Evolutionary conservation across 2,888 invertebrate species (phyloP), one percentile per base, ranked within the genome.

Genomic region (Stomorhina lunata): DNA sequence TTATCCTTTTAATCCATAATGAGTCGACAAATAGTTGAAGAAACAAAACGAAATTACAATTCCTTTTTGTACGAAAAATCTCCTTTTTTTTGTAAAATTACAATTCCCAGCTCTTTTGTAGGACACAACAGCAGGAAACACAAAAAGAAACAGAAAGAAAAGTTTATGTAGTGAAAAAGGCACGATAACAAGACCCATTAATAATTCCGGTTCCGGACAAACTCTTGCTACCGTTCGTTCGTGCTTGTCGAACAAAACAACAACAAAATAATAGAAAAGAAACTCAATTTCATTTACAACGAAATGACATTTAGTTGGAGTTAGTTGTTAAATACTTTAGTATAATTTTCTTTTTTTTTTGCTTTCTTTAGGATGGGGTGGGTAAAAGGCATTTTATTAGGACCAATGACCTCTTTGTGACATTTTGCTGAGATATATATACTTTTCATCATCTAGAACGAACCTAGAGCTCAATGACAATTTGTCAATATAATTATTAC

Each of bases 161-260:
- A 88, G 87, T 90, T 90, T 90, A 90, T 90, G 90, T 89, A 90
- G 87, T 89, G 90, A 89, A 89, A 89, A 87, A 87, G 87, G 87
- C 87, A 89, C 77, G 91, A 90, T 90, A 90, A 90, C 90, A 89
- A 90, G 89, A 84, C 86, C 85, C 89, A 90, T 90, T 90, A 89
- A 90, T 90, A 90, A 90, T 89, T 85, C 85, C 80, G 81, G 63
- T 85, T 85, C 83, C 85, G 81, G 78, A 25, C 63, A 66, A 81
- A 80, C 81, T 81, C n/a, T 79, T 65, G 20, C 15, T 55, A 69
- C 25, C 40, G 34, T 78, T 55, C 81, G 57, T 69, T 48, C 61
- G 48, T 69, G 32, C 6, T n/a, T n/a, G n/a, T n/a, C n/a, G n/a
- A n/a, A n/a, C 20, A 68, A 68, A 55, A n/a, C 10, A 9, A 66